Conservation (phyloP, 2,888 invertebrate species). For the Chrysotoxum bicinctum region DNA sequence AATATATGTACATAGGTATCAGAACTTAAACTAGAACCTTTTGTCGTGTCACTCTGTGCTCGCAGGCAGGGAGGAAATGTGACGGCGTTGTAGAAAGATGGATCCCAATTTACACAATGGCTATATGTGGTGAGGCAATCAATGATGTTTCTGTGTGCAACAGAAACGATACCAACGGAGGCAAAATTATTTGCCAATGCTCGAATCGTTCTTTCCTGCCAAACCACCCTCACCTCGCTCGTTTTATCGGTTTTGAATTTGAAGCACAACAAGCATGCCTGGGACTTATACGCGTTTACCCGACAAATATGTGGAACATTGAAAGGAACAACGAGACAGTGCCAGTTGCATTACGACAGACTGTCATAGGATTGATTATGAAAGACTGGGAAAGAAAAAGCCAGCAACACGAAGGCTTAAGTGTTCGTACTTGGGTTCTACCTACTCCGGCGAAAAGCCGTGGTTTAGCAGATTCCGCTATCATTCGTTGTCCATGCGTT, state of each 20-base stretch:
- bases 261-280: slow-evolving; percentile 4
- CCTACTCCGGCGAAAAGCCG: neutral
- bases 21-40: slow-evolving; percentile 1
- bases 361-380: neutral
- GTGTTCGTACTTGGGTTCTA: no score
- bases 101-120: slow-evolving; percentile 52
- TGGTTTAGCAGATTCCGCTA: slow-evolving; percentile 39
- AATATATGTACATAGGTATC: slow-evolving; percentile 44
- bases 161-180: slow-evolving; percentile 40
- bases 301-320: slow-evolving; percentile 42
- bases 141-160: slow-evolving; percentile 61
- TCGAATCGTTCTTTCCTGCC: neutral
- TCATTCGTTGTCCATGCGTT: slow-evolving; percentile 57
- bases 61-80: no score
- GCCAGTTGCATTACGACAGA: slow-evolving; percentile 30
- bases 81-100: neutral
- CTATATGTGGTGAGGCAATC: slow-evolving; percentile 61
- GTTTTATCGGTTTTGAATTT: slow-evolving; percentile 30
- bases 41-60: neutral
- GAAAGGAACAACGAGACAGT: slow-evolving; percentile 42
- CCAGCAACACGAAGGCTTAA: slow-evolving; percentile 18
- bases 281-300: slow-evolving; percentile 28
- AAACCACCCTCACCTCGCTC: slow-evolving; percentile 5
- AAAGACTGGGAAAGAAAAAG: no score
- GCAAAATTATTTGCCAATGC: neutral